Conservation (phyloP, 2,113 vertebrate species). For the Pterophyllum scalare region DNA sequence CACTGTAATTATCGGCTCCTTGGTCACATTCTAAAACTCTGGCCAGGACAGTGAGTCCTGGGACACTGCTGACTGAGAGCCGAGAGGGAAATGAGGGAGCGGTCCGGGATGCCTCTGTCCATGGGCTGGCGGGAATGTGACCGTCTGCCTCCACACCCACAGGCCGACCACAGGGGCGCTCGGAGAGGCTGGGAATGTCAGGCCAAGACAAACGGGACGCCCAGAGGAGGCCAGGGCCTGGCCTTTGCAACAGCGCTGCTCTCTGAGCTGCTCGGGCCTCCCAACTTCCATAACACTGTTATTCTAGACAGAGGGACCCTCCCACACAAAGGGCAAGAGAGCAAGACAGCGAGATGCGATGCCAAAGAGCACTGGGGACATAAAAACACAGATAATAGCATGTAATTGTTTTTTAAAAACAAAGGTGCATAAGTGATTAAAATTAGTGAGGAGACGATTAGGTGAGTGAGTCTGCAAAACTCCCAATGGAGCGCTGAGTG, state of each 20-base stretch:
- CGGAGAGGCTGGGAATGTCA: constrained; percentile 64
- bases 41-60: constrained; percentile 6
- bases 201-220: constrained; percentile 80
- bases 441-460: not conserved
- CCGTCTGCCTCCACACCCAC: constrained; percentile 77
- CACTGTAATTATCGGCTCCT: constrained; percentile 27
- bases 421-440: not conserved
- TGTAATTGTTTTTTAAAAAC: not conserved
- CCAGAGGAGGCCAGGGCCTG: constrained; percentile 67
- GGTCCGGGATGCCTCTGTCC: constrained; percentile 59
- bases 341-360: constrained; percentile 22
- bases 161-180: constrained; percentile 76
- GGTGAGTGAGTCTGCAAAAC: constrained; percentile 1
- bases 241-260: constrained; percentile 63
- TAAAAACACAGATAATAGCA: not conserved
- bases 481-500: not conserved
- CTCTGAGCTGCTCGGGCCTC: constrained; percentile 61
- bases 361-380: constrained; percentile 13
- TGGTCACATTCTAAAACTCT: constrained; percentile 35
- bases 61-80: constrained; percentile 26
- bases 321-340: constrained; percentile 53
- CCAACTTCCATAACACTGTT: constrained; percentile 69
- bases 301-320: constrained; percentile 64
- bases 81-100: constrained; percentile 36
- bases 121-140: constrained; percentile 68